phyloP scores from a whole-genome alignment of 1,140 invertebrate species.

The Drosophila arizonae region DNA sequence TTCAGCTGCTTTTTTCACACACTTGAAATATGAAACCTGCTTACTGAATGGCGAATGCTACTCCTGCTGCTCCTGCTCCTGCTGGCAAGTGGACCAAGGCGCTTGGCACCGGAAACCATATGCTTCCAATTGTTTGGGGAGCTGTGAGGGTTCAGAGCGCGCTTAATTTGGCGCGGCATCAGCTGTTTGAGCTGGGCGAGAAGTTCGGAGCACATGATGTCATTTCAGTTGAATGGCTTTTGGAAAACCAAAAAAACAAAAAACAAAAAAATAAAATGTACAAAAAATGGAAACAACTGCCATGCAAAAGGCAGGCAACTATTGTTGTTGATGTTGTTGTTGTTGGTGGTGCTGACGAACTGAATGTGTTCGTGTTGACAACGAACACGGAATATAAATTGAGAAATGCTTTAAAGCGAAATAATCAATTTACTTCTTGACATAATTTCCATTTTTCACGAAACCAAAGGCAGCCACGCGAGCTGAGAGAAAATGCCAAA shows the following conservation, averaged over 20 bases:
- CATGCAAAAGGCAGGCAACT: constrained; percentile 48
- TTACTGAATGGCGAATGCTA: background rate
- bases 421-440: constrained; percentile 83
- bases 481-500: constrained; percentile 50
- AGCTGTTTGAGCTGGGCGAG: constrained; percentile 52
- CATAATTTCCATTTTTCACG: constrained; percentile 83
- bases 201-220: constrained; percentile 74
- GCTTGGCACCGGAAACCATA: constrained; percentile 65
- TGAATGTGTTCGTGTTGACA: constrained; percentile 77
- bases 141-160: constrained; percentile 45
- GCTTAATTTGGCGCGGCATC: constrained; percentile 60
- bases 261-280: constrained; percentile 27
- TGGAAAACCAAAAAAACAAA: constrained; percentile 52
- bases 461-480: constrained; percentile 70
- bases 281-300: constrained; percentile 14
- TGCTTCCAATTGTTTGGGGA: constrained; percentile 38
- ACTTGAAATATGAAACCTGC: constrained; percentile 10
- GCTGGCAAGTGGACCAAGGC: background rate
- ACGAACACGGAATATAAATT: constrained; percentile 82
- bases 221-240: constrained; percentile 75
- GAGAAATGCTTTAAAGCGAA: constrained; percentile 83
- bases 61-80: constrained; percentile 1
- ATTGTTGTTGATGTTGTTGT: constrained; percentile 55
- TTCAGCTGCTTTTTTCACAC: background rate
- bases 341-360: constrained; percentile 46